Evolutionary conservation across 2,113 vertebrate genomes (phyloP).

Genomic region (Asarcornis scutulata): DNA sequence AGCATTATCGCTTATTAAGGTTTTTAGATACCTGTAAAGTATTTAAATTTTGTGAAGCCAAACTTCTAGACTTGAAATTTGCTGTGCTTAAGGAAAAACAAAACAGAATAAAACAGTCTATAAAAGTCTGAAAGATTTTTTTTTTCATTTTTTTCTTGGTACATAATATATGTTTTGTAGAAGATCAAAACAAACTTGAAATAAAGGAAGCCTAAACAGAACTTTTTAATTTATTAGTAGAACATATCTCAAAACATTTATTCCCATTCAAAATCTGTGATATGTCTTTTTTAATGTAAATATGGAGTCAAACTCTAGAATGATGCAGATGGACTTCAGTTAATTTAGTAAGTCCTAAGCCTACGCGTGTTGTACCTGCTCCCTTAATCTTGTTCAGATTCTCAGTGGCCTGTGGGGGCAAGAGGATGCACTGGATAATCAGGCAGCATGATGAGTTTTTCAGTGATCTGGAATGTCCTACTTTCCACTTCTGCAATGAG

Average conservation of each 20-base stretch:
- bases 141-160: neutral
- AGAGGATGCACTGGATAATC: neutral
- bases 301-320: neutral
- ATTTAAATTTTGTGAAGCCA: neutral
- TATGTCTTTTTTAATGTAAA: neutral
- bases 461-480: neutral
- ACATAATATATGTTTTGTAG: neutral
- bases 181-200: neutral
- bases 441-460: neutral
- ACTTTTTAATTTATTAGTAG: neutral
- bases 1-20: neutral
- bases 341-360: neutral
- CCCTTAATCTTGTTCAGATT: neutral
- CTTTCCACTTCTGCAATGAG: neutral
- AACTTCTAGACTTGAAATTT: neutral
- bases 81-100: neutral
- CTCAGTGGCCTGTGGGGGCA: neutral
- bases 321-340: neutral
- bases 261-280: neutral
- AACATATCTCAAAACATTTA: neutral
- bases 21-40: neutral
- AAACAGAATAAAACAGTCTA: neutral
- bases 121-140: neutral
- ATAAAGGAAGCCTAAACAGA: neutral
- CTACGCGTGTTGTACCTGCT: neutral